Evolutionary conservation across 2,797 vertebrate species (phyloP).

Genomic region (Coccyzus lansbergi): DNA sequence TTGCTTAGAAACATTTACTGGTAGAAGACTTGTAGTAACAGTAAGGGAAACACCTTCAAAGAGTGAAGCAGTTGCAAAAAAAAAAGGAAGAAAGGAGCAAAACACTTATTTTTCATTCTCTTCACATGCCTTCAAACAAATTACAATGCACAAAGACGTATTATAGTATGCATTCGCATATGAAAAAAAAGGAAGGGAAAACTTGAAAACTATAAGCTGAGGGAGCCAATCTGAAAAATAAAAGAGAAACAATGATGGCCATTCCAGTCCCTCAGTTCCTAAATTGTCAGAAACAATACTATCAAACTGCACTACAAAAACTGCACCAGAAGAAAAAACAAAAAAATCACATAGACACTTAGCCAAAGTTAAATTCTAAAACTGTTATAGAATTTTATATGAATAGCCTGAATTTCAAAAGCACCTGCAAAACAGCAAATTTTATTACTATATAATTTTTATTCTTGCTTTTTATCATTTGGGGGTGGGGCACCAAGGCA

Average conservation of each 20-base stretch:
- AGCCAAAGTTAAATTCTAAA: neutral
- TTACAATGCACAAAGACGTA: neutral
- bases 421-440: neutral
- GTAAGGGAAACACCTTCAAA: constrained; percentile 10
- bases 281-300: neutral
- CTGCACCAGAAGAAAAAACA: neutral
- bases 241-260: neutral
- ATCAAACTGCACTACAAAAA: neutral
- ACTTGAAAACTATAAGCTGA: neutral
- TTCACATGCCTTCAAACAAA: neutral
- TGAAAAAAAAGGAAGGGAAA: neutral
- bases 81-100: neutral
- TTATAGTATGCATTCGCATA: neutral
- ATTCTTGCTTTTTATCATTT: neutral
- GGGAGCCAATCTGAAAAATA: neutral
- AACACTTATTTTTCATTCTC: constrained; percentile 8
- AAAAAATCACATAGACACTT: neutral
- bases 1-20: constrained; percentile 45
- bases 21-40: neutral
- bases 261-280: neutral
- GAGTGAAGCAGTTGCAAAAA: neutral
- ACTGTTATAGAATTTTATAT: neutral
- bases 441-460: neutral
- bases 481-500: neutral
- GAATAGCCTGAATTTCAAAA: constrained; percentile 2